Evolutionary conservation across 2,797 vertebrate species (phyloP).

Genomic region (Sciurus carolinensis): DNA sequence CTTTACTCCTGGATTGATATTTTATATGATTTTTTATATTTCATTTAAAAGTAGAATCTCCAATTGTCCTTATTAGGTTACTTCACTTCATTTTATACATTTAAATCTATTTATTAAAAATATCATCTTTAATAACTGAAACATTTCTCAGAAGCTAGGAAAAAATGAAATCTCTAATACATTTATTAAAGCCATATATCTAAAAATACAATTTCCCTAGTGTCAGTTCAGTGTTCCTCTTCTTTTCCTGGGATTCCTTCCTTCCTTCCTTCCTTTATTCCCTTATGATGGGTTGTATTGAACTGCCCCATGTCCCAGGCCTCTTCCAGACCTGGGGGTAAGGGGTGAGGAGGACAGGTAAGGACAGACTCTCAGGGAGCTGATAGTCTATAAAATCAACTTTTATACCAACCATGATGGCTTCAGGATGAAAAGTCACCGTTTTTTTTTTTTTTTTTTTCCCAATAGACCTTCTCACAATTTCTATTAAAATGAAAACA

Average conservation of each 20-base stretch:
- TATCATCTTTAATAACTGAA: neutral
- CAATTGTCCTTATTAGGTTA: neutral
- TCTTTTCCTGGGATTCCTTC: neutral
- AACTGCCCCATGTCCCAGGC: neutral
- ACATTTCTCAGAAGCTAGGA: neutral
- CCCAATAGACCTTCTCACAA: neutral
- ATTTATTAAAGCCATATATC: neutral
- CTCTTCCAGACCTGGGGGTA: neutral
- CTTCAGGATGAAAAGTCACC: neutral
- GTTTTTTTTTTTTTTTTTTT: too few species aligned
- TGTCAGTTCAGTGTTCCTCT: neutral
- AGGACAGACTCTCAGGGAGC: neutral
- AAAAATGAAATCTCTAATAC: neutral
- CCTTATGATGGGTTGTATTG: neutral
- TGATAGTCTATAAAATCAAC: neutral
- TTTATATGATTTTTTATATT: neutral
- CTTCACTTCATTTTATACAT: neutral
- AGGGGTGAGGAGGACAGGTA: neutral
- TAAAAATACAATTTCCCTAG: neutral
- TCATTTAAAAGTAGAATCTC: slow-evolving; percentile 1
- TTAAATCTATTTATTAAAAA: slow-evolving; percentile 2
- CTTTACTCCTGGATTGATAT: neutral
- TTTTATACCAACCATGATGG: neutral
- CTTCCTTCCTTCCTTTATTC: neutral
- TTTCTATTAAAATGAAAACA: neutral